phyloP scores from a whole-genome alignment of 2,113 vertebrate species.

The Athene cunicularia region DNA sequence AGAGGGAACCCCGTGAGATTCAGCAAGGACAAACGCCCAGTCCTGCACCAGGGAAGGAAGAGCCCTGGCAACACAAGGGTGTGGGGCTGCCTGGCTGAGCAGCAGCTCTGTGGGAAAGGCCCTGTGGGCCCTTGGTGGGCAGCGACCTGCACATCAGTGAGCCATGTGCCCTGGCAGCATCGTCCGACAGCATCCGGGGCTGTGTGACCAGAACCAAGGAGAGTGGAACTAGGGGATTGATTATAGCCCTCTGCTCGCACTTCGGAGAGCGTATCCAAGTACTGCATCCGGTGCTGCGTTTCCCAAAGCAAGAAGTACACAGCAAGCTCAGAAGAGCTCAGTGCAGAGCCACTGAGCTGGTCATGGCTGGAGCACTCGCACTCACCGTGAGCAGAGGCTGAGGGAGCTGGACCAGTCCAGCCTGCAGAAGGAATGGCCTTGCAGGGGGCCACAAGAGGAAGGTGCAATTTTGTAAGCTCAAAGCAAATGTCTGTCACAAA shows the following conservation, averaged over 20 bases:
- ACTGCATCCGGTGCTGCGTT: neutral
- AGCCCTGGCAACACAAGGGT: neutral
- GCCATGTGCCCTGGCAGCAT: neutral
- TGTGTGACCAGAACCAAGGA: neutral
- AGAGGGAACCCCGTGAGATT: neutral
- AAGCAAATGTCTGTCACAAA: neutral
- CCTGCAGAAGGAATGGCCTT: neutral
- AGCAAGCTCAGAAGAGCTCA: neutral
- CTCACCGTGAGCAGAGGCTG: neutral
- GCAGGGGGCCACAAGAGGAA: neutral
- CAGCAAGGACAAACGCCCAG: neutral
- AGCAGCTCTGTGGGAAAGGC: neutral
- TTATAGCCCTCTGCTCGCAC: neutral
- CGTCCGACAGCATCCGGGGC: neutral
- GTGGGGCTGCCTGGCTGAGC: neutral
- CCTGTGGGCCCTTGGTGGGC: neutral
- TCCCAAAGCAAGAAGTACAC: neutral
- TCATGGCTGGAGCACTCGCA: neutral
- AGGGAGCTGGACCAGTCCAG: neutral
- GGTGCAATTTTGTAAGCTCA: neutral
- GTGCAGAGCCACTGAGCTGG: neutral
- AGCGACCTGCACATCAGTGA: neutral
- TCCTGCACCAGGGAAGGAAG: neutral
- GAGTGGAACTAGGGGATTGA: neutral
- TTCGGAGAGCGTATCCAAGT: neutral